Evolutionary conservation across 2,797 vertebrate genomes (phyloP).

Genomic region (Picus viridis): DNA sequence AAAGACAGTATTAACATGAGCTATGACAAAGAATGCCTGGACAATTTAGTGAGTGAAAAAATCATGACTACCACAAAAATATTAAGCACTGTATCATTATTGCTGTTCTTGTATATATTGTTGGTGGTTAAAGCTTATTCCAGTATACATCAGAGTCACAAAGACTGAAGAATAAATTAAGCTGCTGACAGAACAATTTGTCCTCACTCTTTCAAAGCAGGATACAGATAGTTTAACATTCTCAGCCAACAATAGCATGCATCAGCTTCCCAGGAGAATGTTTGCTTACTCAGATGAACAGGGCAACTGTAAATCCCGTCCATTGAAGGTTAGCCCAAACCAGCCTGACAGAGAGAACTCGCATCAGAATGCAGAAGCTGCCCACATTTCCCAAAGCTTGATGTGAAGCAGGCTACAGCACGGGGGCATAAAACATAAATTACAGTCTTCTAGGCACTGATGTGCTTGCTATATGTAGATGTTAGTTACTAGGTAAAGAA

Average conservation of each 20-base stretch:
- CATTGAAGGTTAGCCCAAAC: neutral
- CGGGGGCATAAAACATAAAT: neutral
- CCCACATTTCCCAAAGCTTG: neutral
- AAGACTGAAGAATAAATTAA: neutral
- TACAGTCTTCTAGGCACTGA: neutral
- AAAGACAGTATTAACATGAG: neutral
- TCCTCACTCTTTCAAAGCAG: neutral
- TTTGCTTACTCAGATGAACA: neutral
- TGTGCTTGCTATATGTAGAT: neutral
- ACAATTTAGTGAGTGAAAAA: slow-evolving; percentile 5
- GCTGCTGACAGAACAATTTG: neutral
- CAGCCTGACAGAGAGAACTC: neutral
- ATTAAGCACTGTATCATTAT: neutral
- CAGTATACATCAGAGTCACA: neutral
- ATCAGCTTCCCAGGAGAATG: neutral
- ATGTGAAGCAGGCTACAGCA: neutral
- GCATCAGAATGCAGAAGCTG: neutral
- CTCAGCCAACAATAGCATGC: neutral
- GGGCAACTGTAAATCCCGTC: neutral
- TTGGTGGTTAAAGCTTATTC: neutral
- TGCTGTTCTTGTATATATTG: neutral
- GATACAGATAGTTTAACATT: neutral
- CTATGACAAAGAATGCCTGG: neutral
- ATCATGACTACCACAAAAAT: neutral
- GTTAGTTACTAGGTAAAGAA: neutral